A percentile compares a stretch with the other conserved stretches of the same genome.
Conservation (phyloP, 2,888 invertebrate genomes). For the Lottia scabra region DNA sequence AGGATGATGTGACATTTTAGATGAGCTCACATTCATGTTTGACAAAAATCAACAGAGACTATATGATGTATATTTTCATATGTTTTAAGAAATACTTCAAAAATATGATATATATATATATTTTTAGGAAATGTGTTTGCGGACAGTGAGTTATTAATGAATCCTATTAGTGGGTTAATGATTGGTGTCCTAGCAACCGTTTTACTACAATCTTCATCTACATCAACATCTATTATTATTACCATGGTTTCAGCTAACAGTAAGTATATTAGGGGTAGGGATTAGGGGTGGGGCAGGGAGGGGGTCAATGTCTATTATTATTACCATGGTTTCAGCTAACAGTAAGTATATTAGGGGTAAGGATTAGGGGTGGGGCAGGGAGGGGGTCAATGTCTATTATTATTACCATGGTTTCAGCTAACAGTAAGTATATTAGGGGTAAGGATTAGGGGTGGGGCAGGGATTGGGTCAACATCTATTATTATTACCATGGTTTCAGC, state of each 20-base stretch:
- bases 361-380: too few species aligned
- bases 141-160: slow-evolving; percentile 60
- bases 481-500: slow-evolving; percentile 67
- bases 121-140: slow-evolving; percentile 32
- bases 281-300: too few species aligned
- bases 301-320: slow-evolving; percentile 69
- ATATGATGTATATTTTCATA: too few species aligned
- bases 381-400: slow-evolving; percentile 71
- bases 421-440: slow-evolving; percentile 52
- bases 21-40: too few species aligned
- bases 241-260: slow-evolving; percentile 67
- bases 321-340: slow-evolving; percentile 66
- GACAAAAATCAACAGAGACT: too few species aligned
- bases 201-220: slow-evolving; percentile 72
- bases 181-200: slow-evolving; percentile 74
- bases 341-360: slow-evolving; percentile 49
- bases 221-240: slow-evolving; percentile 70
- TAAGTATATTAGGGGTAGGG: slow-evolving; percentile 40
- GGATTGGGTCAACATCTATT: slow-evolving; percentile 71
- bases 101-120: too few species aligned
- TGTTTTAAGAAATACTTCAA: too few species aligned
- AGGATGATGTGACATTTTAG: too few species aligned
- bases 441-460: too few species aligned
- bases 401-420: slow-evolving; percentile 67
- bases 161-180: slow-evolving; percentile 73